These are phyloP conservation scores for Xylota sylvarum DNA, from an alignment of 2,888 invertebrate genomes.

Conservation along the genomic window DNA sequence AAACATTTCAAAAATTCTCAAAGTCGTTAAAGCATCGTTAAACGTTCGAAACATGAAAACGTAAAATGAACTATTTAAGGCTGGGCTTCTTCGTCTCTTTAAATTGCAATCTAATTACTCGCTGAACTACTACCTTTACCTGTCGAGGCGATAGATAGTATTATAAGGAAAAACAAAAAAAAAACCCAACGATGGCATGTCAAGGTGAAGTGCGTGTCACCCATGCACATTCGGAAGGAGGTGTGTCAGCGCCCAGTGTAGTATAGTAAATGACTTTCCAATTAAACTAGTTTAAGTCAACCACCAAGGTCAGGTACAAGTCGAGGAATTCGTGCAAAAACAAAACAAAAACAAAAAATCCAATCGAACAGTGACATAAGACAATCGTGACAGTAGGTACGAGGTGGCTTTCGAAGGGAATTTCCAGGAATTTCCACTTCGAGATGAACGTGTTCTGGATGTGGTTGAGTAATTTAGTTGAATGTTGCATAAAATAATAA, in stretches of 20 bases:
- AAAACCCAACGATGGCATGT: constrained; percentile 38
- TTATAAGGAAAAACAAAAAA: background rate
- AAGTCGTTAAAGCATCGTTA: constrained; percentile 53
- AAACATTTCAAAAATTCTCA: constrained; percentile 54
- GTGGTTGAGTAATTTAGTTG: constrained; percentile 5
- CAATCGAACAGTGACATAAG: constrained; percentile 47
- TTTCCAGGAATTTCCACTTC: constrained; percentile 59
- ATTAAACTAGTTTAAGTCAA: constrained; percentile 59
- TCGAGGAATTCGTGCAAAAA: constrained; percentile 28
- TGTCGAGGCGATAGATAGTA: no score
- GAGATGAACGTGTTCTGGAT: constrained; percentile 40
- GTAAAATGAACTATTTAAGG: constrained; percentile 15
- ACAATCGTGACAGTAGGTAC: constrained; percentile 11
- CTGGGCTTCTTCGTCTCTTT: constrained; percentile 16
- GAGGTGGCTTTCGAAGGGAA: constrained; percentile 30
- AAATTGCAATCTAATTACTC: constrained; percentile 60
- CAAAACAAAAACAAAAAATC: background rate
- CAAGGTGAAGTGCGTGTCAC: constrained; percentile 60
- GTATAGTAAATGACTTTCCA: constrained; percentile 56
- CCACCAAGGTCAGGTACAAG: constrained; percentile 63
- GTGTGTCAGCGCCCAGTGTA: constrained; percentile 56
- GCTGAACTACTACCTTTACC: constrained; percentile 55
- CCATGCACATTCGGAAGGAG: constrained; percentile 53
- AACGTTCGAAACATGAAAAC: constrained; percentile 21
- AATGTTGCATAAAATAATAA: background rate